Conservation (phyloP, 2,113 vertebrate species). For the Mus musculus region GRCm39 chr3:99697001-99697500, state of each 20-base stretch:
- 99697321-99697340: not conserved
- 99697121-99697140: not conserved
- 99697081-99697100: not conserved
- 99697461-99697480: slow-evolving; percentile 15
- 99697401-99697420: not conserved
- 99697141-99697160: not conserved
- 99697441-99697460: slow-evolving; percentile 14
- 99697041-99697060: not conserved
- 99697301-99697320: slow-evolving; percentile 1
- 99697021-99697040: not conserved
- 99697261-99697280: not conserved
- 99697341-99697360: not conserved
- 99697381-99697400: not conserved
- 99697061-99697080: not conserved
- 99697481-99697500: not conserved
- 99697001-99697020: not conserved
- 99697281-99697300: not conserved
- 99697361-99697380: not conserved
- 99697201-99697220: not conserved
- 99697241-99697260: not conserved
- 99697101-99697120: not conserved
- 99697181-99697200: not conserved
- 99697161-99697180: not conserved
- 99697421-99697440: not conserved
- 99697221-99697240: not conserved